These are phyloP conservation scores for Cyrtorhinus lividipennis DNA, from an alignment of 1,140 invertebrate genomes.

Conservation along the genomic window DNA sequence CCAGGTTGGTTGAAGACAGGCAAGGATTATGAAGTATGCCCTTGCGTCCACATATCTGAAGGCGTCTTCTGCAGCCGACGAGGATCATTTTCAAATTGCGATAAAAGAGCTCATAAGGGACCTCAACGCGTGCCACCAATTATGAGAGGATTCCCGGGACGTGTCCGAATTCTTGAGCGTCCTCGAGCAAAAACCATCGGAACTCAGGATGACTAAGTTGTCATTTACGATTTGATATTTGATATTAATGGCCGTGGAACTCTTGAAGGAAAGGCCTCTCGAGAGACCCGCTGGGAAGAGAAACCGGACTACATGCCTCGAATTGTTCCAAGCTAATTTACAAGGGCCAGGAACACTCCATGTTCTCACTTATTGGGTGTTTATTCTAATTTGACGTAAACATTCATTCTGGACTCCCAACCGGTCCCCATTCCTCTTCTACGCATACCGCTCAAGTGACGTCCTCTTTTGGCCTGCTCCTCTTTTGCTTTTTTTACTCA, in stretches of 20 bases:
- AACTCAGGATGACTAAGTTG: not conserved
- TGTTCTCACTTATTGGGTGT: slow-evolving; percentile 17
- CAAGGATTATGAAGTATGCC: not conserved
- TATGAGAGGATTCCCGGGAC: slow-evolving; percentile 3
- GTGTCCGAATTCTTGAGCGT: slow-evolving; percentile 9
- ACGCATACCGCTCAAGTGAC: slow-evolving; percentile 12
- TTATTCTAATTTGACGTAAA: slow-evolving; percentile 17
- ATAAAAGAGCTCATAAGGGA: not conserved
- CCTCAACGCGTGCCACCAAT: slow-evolving; percentile 7
- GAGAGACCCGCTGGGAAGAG: not conserved
- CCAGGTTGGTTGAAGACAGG: not conserved
- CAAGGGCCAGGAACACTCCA: slow-evolving; percentile 4
- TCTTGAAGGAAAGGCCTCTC: not conserved
- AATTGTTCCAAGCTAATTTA: slow-evolving; percentile 15
- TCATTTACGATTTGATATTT: slow-evolving; percentile 11
- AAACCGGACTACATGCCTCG: slow-evolving; percentile 11
- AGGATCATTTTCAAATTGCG: not conserved
- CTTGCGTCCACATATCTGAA: not conserved
- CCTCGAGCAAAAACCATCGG: not conserved
- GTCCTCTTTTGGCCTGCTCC: not conserved
- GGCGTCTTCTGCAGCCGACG: not conserved
- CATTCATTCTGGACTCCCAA: slow-evolving; percentile 10
- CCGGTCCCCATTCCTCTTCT: slow-evolving; percentile 6
- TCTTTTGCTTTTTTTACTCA: not conserved
- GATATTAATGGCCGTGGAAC: slow-evolving; percentile 14